Evolutionary conservation across 2,797 vertebrate species (phyloP).

Genomic region (Tokudaia muenninki): DNA sequence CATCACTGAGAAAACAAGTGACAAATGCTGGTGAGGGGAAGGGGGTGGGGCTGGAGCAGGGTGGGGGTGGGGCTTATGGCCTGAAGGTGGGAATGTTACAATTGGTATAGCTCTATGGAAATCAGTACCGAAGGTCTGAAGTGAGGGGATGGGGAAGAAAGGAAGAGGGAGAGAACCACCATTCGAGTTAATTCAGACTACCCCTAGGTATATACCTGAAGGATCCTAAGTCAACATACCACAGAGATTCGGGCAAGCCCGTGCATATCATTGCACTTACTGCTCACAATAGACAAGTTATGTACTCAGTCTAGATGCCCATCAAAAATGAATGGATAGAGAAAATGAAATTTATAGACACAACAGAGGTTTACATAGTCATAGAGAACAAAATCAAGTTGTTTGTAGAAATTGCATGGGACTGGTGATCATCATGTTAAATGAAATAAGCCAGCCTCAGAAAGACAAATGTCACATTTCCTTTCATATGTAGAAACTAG

Average conservation of each 20-base stretch:
- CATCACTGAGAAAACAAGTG: background rate
- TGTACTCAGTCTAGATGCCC: background rate
- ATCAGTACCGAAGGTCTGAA: background rate
- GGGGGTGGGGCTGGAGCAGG: background rate
- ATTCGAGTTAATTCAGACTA: background rate
- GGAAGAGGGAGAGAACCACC: background rate
- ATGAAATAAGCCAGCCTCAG: background rate
- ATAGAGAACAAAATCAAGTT: background rate
- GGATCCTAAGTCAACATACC: background rate
- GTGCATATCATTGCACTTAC: background rate
- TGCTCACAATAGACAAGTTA: background rate
- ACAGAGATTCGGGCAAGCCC: background rate
- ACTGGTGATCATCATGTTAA: background rate
- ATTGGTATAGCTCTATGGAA: background rate
- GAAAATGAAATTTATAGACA: background rate
- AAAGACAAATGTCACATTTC: background rate
- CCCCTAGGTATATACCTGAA: background rate
- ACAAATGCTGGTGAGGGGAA: background rate
- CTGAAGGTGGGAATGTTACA: background rate
- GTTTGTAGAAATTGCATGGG: background rate
- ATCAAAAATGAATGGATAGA: background rate
- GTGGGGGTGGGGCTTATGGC: no score
- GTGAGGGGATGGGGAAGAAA: background rate
- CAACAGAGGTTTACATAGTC: background rate
- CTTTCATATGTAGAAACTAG: background rate